These are phyloP conservation scores for Protobothrops flavoviridis DNA, from an alignment of 2,113 vertebrate genomes.

Conservation along the genomic window DNA sequence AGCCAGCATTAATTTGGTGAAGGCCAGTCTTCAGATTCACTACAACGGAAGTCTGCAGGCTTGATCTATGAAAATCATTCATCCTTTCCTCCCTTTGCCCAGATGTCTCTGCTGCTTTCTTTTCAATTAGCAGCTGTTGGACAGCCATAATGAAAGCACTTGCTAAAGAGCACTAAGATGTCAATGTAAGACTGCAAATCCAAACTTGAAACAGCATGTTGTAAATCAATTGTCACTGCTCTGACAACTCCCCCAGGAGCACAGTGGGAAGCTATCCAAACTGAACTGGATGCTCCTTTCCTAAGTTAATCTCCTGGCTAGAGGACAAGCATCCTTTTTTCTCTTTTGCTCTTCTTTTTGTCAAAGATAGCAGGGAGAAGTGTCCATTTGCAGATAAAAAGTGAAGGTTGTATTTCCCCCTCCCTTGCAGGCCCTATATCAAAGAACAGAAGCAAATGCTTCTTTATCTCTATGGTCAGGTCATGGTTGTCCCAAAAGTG, in stretches of 20 bases:
- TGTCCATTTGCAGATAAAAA: background rate
- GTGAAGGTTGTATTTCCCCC: background rate
- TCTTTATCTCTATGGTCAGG: background rate
- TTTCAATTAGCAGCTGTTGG: conserved; percentile 78
- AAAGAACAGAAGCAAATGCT: background rate
- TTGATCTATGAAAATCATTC: background rate
- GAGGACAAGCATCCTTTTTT: background rate
- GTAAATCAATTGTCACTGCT: conserved; percentile 76
- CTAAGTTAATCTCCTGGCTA: conserved; percentile 28
- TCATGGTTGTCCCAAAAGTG: background rate
- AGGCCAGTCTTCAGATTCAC: background rate
- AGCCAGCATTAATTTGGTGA: background rate
- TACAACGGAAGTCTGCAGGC: background rate
- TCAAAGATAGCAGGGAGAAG: background rate
- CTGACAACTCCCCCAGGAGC: conserved; percentile 62
- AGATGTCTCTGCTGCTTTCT: conserved; percentile 69
- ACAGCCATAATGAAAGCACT: conserved; percentile 76
- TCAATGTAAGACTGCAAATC: conserved; percentile 74
- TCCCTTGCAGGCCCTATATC: background rate
- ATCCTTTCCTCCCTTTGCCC: conserved; percentile 10
- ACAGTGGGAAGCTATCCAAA: conserved; percentile 61
- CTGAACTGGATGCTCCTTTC: conserved; percentile 69
- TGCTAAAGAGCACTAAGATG: conserved; percentile 79
- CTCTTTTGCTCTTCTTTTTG: background rate
- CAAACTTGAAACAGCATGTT: conserved; percentile 80